phyloP scores from a whole-genome alignment of 2,888 invertebrate genomes.

The Nudaria mundana region DNA sequence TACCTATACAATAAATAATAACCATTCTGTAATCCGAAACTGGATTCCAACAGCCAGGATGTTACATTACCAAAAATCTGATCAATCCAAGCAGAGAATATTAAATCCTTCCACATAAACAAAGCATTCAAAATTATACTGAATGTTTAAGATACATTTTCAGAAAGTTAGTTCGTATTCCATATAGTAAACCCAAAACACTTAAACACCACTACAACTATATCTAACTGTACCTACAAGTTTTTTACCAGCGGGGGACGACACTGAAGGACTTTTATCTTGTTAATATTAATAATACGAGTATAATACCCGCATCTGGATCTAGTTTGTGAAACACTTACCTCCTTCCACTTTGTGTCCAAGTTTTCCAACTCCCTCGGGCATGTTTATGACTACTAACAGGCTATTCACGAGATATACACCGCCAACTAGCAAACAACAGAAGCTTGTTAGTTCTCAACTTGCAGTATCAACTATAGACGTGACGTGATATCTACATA shows the following conservation, averaged over 20 bases:
- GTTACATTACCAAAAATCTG: too few relatives aligned
- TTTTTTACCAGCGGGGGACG: not conserved
- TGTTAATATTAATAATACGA: not conserved
- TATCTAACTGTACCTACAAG: not conserved
- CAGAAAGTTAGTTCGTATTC: not conserved
- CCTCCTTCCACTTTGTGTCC: not conserved
- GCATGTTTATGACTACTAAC: not conserved
- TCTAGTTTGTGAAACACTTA: not conserved
- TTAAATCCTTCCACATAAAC: too few relatives aligned
- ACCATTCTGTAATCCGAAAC: too few relatives aligned
- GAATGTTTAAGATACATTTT: not conserved
- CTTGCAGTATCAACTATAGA: too few relatives aligned
- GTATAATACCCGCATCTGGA: not conserved
- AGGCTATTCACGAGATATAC: conserved; percentile 1
- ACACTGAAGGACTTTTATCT: not conserved
- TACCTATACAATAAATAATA: too few relatives aligned
- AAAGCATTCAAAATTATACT: too few relatives aligned
- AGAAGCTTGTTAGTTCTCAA: too few relatives aligned
- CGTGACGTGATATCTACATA: too few relatives aligned
- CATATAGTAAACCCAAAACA: not conserved
- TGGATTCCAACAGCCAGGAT: too few relatives aligned
- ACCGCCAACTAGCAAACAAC: too few relatives aligned
- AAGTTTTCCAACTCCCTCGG: not conserved
- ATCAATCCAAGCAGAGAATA: too few relatives aligned
- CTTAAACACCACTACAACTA: not conserved